These are phyloP conservation scores for Hylomyscus alleni DNA, from an alignment of 2,797 vertebrate species.

Conservation along the genomic window DNA sequence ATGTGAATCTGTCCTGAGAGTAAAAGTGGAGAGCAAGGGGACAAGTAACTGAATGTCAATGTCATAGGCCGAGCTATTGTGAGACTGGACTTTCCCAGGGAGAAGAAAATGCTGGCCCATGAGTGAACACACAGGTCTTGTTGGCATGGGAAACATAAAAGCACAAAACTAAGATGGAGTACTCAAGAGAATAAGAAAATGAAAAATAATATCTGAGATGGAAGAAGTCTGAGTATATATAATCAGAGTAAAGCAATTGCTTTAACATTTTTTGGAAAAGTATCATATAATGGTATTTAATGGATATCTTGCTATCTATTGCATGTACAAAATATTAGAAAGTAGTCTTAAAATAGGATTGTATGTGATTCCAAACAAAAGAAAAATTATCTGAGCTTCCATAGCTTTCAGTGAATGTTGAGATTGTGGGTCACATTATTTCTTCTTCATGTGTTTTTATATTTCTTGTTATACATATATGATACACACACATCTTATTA, in stretches of 20 bases:
- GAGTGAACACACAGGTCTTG: background rate
- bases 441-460: constrained; percentile 46
- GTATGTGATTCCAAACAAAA: constrained; percentile 27
- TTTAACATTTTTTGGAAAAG: constrained; percentile 25
- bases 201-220: constrained; percentile 29
- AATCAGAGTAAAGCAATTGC: constrained; percentile 29
- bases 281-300: background rate
- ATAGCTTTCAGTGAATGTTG: background rate
- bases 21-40: background rate
- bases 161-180: background rate
- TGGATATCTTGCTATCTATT: constrained; percentile 8
- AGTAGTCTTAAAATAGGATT: background rate
- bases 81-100: background rate
- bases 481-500: background rate
- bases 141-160: background rate
- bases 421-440: constrained; percentile 27
- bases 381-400: background rate
- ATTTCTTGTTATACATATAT: background rate
- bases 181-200: background rate
- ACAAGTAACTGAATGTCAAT: background rate
- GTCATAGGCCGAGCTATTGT: background rate
- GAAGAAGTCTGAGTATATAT: background rate
- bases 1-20: background rate
- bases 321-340: background rate
- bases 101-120: background rate